phyloP scores from a whole-genome alignment of 1,140 invertebrate species.

The Caenorhabditis briggsae region DNA sequence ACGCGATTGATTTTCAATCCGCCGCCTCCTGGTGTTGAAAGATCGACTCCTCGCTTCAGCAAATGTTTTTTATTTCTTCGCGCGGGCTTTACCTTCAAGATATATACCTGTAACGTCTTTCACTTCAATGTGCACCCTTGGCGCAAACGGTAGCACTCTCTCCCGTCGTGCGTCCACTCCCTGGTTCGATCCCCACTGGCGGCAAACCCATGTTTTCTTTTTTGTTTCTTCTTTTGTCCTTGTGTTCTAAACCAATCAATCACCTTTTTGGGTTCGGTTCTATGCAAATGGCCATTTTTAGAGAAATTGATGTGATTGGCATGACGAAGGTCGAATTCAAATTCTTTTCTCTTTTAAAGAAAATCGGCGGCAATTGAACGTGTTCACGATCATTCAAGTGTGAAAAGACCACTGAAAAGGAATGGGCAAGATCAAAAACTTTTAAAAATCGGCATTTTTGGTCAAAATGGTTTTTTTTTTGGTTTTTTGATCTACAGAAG shows the following conservation, averaged over 20 bases:
- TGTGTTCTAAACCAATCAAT: background rate
- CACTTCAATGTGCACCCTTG: too few relatives aligned
- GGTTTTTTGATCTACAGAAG: background rate
- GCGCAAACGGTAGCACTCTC: too few relatives aligned
- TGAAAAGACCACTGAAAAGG: background rate
- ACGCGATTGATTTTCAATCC: too few relatives aligned
- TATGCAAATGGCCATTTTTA: background rate
- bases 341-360: background rate
- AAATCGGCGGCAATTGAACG: background rate
- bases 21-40: too few relatives aligned
- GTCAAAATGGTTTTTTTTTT: background rate
- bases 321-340: background rate
- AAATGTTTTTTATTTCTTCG: too few relatives aligned
- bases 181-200: too few relatives aligned
- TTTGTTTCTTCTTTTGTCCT: too few relatives aligned
- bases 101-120: too few relatives aligned
- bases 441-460: background rate
- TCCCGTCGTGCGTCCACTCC: too few relatives aligned
- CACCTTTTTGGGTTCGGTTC: background rate
- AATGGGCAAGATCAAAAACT: background rate
- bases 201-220: too few relatives aligned
- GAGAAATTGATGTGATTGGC: background rate
- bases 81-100: too few relatives aligned
- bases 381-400: constrained; percentile 16
- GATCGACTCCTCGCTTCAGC: too few relatives aligned